Evolutionary conservation across 2,113 vertebrate species (phyloP).

Genomic region (Hyla sarda): DNA sequence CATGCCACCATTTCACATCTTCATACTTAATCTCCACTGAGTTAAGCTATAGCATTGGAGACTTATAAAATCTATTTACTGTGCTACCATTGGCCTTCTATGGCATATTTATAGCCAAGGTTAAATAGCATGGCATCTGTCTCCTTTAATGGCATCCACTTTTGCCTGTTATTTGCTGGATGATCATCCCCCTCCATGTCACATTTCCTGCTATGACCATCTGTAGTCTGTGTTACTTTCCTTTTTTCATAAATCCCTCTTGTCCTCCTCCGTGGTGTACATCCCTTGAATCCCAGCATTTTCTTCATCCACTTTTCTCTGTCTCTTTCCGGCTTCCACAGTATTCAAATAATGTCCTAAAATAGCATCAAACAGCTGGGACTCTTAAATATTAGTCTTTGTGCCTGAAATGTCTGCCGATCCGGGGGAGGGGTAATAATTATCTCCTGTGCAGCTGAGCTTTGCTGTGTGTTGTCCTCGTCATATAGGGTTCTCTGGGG

Average conservation of each 20-base stretch:
- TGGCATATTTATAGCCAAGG: background rate
- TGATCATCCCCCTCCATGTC: background rate
- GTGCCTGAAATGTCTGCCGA: constrained; percentile 25
- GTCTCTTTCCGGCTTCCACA: background rate
- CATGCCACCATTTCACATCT: background rate
- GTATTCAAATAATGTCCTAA: constrained; percentile 33
- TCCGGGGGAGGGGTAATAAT: constrained; percentile 36
- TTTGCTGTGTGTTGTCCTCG: background rate
- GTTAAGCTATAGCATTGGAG: background rate
- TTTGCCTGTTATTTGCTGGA: background rate
- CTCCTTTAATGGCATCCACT: background rate
- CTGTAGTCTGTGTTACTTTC: background rate
- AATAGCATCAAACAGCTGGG: constrained; percentile 56
- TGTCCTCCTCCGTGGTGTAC: constrained; percentile 4
- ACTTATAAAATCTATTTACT: background rate
- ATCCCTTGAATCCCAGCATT: background rate
- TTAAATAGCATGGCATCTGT: background rate
- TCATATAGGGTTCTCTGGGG: constrained; percentile 27
- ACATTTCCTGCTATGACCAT: constrained; percentile 16
- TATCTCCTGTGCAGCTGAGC: constrained; percentile 27
- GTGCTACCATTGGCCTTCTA: background rate
- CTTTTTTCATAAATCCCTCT: background rate
- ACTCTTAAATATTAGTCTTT: constrained; percentile 51
- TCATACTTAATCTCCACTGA: background rate
- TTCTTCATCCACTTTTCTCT: background rate